phyloP scores from a whole-genome alignment of 2,113 vertebrate genomes.

The Gracilinanus agilis region DNA sequence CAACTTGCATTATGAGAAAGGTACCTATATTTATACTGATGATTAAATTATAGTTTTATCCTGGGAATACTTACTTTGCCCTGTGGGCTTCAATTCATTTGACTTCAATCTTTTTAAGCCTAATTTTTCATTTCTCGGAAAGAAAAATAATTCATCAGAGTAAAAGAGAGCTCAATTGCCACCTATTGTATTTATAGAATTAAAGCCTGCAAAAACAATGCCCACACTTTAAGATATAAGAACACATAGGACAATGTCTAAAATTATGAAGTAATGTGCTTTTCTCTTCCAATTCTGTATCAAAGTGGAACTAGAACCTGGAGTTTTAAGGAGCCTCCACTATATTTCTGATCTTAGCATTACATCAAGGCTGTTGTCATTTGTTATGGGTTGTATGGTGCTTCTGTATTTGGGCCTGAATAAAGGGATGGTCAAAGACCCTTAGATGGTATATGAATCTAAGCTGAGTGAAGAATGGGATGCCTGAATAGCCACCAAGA shows the following conservation, averaged over 20 bases:
- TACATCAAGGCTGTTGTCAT: background rate
- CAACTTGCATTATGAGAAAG: slow-evolving; percentile 3
- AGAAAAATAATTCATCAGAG: slow-evolving; percentile 3
- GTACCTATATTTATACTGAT: slow-evolving; percentile 1
- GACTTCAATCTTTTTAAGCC: background rate
- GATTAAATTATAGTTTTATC: slow-evolving; percentile 5
- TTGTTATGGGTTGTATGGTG: no score
- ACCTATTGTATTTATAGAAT: slow-evolving; percentile 29
- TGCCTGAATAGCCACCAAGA: no score
- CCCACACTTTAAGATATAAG: background rate
- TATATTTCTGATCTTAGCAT: background rate
- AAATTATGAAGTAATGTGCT: background rate
- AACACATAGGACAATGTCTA: background rate
- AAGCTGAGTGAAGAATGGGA: no score
- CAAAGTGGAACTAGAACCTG: background rate
- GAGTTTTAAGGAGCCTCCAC: background rate
- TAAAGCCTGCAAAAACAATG: background rate
- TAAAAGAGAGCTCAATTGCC: slow-evolving; percentile 28
- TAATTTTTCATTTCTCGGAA: slow-evolving; percentile 29
- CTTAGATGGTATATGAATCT: no score
- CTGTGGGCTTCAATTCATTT: background rate
- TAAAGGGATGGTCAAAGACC: no score
- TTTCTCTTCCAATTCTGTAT: background rate
- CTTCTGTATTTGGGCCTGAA: no score
- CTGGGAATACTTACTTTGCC: slow-evolving; percentile 25